Conservation (phyloP, 2,888 invertebrate species). For the Pandemis heparana region DNA sequence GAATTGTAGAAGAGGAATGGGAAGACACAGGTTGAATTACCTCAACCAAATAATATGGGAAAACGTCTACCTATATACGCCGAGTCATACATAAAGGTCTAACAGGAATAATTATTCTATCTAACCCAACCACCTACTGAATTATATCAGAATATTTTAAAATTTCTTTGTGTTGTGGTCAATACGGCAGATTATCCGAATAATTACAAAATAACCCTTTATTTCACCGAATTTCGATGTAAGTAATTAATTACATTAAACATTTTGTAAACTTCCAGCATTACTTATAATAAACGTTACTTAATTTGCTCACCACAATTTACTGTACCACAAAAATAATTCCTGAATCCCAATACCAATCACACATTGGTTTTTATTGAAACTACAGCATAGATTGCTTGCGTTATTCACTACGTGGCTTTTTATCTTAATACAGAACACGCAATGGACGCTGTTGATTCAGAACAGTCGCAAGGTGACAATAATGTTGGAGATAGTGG, state of each 20-base stretch:
- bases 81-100: too few relatives aligned
- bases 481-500: slow-evolving; percentile 51
- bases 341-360: slow-evolving; percentile 5
- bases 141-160: too few relatives aligned
- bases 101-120: too few relatives aligned
- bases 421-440: neutral
- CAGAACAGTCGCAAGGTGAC: slow-evolving; percentile 57
- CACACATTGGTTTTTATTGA: neutral
- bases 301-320: slow-evolving; percentile 23
- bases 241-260: neutral
- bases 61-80: too few relatives aligned
- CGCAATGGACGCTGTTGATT: slow-evolving; percentile 42
- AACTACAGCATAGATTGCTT: neutral
- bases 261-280: neutral
- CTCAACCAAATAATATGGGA: too few relatives aligned
- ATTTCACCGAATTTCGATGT: too few relatives aligned
- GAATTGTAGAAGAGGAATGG: too few relatives aligned
- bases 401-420: neutral
- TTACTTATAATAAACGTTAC: neutral
- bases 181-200: too few relatives aligned
- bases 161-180: too few relatives aligned
- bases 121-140: too few relatives aligned
- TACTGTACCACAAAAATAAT: slow-evolving; percentile 31
- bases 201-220: too few relatives aligned
- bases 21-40: too few relatives aligned